Percentiles rank a stretch among this genome's conserved stretches.
Conservation (phyloP, 2,797 vertebrate genomes). For the Peromyscus melanophrys region DNA sequence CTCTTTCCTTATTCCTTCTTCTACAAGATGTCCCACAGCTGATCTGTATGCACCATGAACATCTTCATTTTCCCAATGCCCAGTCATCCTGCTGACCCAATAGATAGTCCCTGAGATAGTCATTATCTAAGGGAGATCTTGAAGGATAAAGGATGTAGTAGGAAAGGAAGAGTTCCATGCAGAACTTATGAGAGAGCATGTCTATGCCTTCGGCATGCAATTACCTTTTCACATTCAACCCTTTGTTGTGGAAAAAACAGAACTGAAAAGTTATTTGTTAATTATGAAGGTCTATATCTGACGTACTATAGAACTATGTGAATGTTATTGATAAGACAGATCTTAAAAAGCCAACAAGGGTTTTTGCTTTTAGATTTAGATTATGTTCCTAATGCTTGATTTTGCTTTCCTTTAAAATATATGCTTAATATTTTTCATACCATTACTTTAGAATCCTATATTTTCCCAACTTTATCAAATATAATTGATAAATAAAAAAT, state of each 20-base stretch:
- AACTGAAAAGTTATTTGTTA: neutral
- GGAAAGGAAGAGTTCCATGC: neutral
- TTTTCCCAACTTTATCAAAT: neutral
- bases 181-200: neutral
- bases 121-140: neutral
- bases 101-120: no score
- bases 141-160: neutral
- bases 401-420: neutral
- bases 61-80: neutral
- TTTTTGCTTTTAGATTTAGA: neutral
- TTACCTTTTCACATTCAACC: neutral
- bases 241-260: constrained; percentile 6
- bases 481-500: neutral
- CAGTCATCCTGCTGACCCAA: neutral
- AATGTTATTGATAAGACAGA: no score
- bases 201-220: neutral
- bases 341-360: neutral
- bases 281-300: neutral
- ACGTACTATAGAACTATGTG: neutral
- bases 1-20: neutral
- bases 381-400: neutral
- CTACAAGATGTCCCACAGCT: neutral
- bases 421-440: neutral
- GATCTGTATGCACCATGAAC: neutral
- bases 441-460: neutral